Conservation (phyloP, 2,113 vertebrate genomes). For the Stegostoma tigrinum region DNA sequence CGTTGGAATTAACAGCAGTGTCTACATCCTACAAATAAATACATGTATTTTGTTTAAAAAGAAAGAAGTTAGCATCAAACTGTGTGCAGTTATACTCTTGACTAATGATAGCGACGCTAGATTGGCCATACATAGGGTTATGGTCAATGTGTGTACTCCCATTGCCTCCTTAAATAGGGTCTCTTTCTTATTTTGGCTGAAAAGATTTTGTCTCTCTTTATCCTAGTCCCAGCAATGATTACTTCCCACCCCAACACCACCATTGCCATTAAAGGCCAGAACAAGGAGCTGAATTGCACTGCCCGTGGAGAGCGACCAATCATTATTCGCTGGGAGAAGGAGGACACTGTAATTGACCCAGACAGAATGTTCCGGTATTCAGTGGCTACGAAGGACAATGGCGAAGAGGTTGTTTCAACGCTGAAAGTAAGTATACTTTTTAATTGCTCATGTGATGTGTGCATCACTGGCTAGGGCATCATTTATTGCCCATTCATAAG, state of each 20-base stretch:
- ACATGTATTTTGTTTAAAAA: not conserved
- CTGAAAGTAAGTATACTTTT: slow-evolving; percentile 68
- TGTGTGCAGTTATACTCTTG: not conserved
- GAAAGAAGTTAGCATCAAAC: not conserved
- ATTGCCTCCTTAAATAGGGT: not conserved
- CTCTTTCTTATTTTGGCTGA: not conserved
- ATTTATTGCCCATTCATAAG: too few relatives aligned
- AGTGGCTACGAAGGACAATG: slow-evolving; percentile 88
- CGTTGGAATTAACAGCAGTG: too few relatives aligned
- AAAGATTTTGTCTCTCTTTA: slow-evolving; percentile 19
- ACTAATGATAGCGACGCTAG: not conserved
- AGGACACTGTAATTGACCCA: slow-evolving; percentile 91
- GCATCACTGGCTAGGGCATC: too few relatives aligned
- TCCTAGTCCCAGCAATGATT: slow-evolving; percentile 89
- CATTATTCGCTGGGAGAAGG: slow-evolving; percentile 98
- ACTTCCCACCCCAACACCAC: slow-evolving; percentile 97
- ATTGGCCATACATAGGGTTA: not conserved
- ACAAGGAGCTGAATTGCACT: slow-evolving; percentile 93
- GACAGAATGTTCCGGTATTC: slow-evolving; percentile 87
- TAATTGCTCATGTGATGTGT: too few relatives aligned
- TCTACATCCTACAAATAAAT: not conserved
- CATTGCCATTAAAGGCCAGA: slow-evolving; percentile 91
- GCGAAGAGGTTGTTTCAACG: slow-evolving; percentile 89
- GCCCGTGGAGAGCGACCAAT: slow-evolving; percentile 91
- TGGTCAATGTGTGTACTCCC: not conserved